Evolutionary conservation across 2,113 vertebrate genomes (phyloP), one percentile per base, ranked within the genome.

Genomic region (Phrynosoma platyrhinos): DNA sequence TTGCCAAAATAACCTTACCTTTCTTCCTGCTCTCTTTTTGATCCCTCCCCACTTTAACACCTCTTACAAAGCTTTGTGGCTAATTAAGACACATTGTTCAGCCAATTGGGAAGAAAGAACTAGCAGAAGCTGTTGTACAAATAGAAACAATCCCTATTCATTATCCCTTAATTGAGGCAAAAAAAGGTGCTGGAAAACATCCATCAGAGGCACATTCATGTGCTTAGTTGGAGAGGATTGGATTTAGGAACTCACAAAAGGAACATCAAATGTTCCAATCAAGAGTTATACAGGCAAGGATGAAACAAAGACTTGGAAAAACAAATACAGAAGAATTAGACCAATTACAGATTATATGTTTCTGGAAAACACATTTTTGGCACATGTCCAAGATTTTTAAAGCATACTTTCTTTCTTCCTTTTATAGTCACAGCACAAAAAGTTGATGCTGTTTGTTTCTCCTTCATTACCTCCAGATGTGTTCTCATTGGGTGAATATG

Each of bases 61-160:
- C 91, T 90, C 66, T 92, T 89, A 79, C 82, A 94, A 94, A 83
- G 87, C 94, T 96, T 96, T 96, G 91, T 94, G 88, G 91, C 94
- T 94, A 97, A 97, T 96, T 96, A 97, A 95, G 94, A 94, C 20
- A 88, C 91, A 96, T 95, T 96, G 93, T 96, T 92, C 93, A 88
- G 25, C 95, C 97, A 96, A 97, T 97, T 90, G 95, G 94, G 92
- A 95, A 94, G 89, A 55, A 86, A 91, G 95, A 96, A 96, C 94
- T 93, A 93, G 89, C 93, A 94, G 91, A 92, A 94, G 94, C 95
- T 95, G 93, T 96, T 96, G 96, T 96, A 97, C 95, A 96, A 97
- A 97, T 95, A 95, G 94, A 95, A 97, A 97, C 95, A 96, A 97
- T 97, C 96, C 96, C 94, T 97, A 94, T 96, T 97, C 96, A 96